Conservation (phyloP, 2,888 invertebrate species). For the Clepsis dumicolana region DNA sequence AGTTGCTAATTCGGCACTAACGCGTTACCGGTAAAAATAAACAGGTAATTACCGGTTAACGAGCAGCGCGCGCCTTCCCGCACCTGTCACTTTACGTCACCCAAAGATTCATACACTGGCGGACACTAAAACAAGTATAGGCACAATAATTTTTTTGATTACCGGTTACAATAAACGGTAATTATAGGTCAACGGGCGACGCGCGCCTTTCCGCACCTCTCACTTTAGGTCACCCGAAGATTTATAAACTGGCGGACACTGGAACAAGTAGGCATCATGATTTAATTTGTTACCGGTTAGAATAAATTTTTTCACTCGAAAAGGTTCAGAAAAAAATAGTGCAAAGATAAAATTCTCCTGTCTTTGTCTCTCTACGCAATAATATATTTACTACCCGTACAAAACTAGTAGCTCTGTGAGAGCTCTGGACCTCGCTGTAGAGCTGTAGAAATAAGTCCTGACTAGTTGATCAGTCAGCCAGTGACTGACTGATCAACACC, state of each 20-base stretch:
- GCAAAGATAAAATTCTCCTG: too few relatives aligned
- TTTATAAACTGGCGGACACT: slow-evolving; percentile 20
- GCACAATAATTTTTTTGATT: not conserved
- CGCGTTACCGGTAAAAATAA: slow-evolving; percentile 16
- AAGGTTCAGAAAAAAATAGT: too few relatives aligned
- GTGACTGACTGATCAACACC: too few relatives aligned
- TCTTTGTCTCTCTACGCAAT: too few relatives aligned
- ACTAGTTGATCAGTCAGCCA: too few relatives aligned
- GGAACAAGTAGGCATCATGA: not conserved
- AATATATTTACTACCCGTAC: too few relatives aligned
- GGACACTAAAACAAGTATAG: slow-evolving; percentile 15
- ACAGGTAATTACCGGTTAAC: slow-evolving; percentile 25
- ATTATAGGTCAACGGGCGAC: slow-evolving; percentile 21
- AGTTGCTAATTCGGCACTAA: slow-evolving; percentile 10
- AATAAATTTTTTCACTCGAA: too few relatives aligned
- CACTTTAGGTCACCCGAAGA: slow-evolving; percentile 10
- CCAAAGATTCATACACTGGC: slow-evolving; percentile 11
- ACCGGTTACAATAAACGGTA: slow-evolving; percentile 20
- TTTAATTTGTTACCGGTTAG: slow-evolving; percentile 19
- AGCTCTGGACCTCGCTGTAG: too few relatives aligned
- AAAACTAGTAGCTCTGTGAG: too few relatives aligned
- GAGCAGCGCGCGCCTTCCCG: slow-evolving; percentile 12
- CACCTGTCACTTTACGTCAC: slow-evolving; percentile 22
- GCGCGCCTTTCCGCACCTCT: slow-evolving; percentile 20
- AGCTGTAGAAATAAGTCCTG: too few relatives aligned